phyloP scores from a whole-genome alignment of 2,113 vertebrate genomes.

The Speoplatyrhinus poulsoni region DNA sequence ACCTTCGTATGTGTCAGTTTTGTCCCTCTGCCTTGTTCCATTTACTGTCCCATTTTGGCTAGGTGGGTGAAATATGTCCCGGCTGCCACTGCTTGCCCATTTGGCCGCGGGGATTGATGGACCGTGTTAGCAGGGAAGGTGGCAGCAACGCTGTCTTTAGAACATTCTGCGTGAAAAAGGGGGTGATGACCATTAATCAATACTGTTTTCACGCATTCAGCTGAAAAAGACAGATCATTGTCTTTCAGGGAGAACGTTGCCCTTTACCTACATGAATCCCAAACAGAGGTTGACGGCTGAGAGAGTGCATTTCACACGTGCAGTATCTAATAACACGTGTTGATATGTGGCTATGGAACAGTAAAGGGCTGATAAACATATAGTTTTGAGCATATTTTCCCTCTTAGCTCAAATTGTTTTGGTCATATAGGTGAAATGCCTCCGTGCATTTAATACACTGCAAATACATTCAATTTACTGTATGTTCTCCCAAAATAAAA shows the following conservation, averaged over 20 bases:
- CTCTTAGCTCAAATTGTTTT: neutral
- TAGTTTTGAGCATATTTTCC: neutral
- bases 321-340: no score
- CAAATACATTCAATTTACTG: neutral
- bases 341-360: no score
- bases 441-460: slow-evolving; percentile 1
- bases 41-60: slow-evolving; percentile 85
- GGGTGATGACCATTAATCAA: slow-evolving; percentile 69
- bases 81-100: slow-evolving; percentile 85
- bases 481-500: no score
- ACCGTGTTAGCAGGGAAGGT: slow-evolving; percentile 58
- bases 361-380: no score
- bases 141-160: slow-evolving; percentile 69
- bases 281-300: neutral
- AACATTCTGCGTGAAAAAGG: slow-evolving; percentile 64
- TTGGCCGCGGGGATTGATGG: slow-evolving; percentile 74
- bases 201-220: slow-evolving; percentile 57
- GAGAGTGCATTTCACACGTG: no score
- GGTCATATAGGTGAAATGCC: neutral
- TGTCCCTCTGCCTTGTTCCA: slow-evolving; percentile 64
- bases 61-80: slow-evolving; percentile 88
- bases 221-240: slow-evolving; percentile 49
- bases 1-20: slow-evolving; percentile 90
- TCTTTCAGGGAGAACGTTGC: slow-evolving; percentile 58
- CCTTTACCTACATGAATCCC: slow-evolving; percentile 33